Evolutionary conservation across 2,888 invertebrate genomes (phyloP), one percentile per base, ranked within the genome.

Genomic region (Acrocera orbiculus): DNA sequence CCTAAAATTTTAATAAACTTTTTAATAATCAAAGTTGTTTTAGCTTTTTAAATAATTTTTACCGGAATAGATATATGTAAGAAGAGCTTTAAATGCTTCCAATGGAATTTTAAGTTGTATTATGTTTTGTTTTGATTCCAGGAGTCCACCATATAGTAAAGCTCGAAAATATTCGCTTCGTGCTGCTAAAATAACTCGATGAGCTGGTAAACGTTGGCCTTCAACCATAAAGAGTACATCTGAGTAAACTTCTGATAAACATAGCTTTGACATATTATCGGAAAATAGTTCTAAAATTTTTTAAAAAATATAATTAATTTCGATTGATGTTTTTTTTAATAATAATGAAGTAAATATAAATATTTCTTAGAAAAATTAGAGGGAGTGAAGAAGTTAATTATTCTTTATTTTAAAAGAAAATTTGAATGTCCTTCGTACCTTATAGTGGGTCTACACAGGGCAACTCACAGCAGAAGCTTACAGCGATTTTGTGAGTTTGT

Each of bases 51-150:
- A 13, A 17, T 2, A 14, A 14, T 11, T 9, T 47, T 49, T 57
- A 63, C 90, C 95, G 36, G 90, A 90, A 60, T 98, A 98, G 37
- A 96, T 86, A 64, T 98, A 98, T 48, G 83, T 78, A 2, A 96
- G 64, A 0, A 98, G 65, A n/a, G 78, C 75, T 58, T 85, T 86
- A 51, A 90, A 90, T 10, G 87, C 82, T 38, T 73, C 74, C 30
- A 85, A 56, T 2, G 81, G 81, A 13, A 89, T 89, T 48, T 77
- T 73, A 25, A 96, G 59, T 50, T 79, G 76, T 35, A 96, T 81
- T 65, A 89, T 86, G 32, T 70, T 67, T 66, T 78, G 70, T 39
- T 67, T 67, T 1, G 79, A 69, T 55, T 82, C 81, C 39, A 73
- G 69, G 60, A 81, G 66, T n/a, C 80, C 80, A 7, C 81, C 81